A percentile compares a stretch with the other conserved stretches of the same genome.
Conservation (phyloP, 2,888 invertebrate species). For the Anarsia innoxiella region DNA sequence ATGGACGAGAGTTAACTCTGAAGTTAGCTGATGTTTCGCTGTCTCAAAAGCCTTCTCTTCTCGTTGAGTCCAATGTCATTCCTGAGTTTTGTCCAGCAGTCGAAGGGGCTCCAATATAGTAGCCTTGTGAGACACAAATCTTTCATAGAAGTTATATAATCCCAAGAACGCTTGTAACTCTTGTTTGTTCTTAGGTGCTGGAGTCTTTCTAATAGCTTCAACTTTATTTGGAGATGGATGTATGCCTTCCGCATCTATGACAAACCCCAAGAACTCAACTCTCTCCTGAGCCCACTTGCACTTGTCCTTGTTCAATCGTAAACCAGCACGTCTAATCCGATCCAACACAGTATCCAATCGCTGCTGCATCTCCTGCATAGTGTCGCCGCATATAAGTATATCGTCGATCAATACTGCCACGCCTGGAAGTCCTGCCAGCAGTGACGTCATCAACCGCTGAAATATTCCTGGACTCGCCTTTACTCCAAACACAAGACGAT, state of each 20-base stretch:
- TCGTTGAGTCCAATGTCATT: background rate
- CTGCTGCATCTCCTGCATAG: background rate
- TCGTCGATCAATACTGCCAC: constrained; percentile 1
- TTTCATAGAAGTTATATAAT: constrained; percentile 12
- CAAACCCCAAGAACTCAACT: constrained; percentile 1
- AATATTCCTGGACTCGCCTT: constrained; percentile 1
- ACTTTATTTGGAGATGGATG: background rate
- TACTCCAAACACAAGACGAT: background rate
- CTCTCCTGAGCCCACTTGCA: background rate
- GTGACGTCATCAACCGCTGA: constrained; percentile 2
- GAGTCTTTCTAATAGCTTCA: background rate
- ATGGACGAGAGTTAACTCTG: background rate
- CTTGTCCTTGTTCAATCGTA: background rate
- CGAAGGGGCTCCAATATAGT: background rate
- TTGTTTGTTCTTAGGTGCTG: constrained; percentile 6
- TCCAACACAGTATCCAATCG: background rate
- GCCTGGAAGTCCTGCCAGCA: background rate
- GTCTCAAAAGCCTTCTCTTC: background rate
- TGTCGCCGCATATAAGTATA: background rate
- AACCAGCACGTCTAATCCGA: background rate
- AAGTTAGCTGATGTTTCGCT: background rate
- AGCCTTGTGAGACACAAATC: constrained; percentile 5
- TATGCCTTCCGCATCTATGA: background rate
- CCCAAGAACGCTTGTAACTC: constrained; percentile 13
- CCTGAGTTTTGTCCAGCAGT: background rate